Evolutionary conservation across 2,113 vertebrate species (phyloP), one percentile per base, ranked within the genome.

Genomic region (Capreolus pygargus): DNA sequence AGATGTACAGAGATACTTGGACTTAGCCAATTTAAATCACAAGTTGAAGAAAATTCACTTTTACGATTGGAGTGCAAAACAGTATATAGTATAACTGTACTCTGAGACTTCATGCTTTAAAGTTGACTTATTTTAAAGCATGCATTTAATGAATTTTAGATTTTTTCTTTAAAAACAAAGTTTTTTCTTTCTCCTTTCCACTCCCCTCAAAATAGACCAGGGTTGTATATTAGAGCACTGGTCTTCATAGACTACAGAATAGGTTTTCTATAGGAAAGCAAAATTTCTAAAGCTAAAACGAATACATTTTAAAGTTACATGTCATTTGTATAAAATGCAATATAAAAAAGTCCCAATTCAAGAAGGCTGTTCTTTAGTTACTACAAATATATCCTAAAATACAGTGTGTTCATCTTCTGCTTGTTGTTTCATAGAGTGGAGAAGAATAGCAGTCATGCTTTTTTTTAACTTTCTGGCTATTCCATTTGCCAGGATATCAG

Each of bases 221-320:
- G 52, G 23, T 94, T 90, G 64, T 92, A 7, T 83, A 30, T 83
- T 89, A 39, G 61, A 23, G 52, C 30, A 60, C 30, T 70, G 43
- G 54, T 76, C 61, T 95, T 90, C 28, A 33, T 58, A 54, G 21
- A 96, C 50, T 82, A 76, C 28, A 95, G 70, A 89, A 33, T 74
- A 70, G 5, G 28, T 86, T 94, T 96, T 95, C 39, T 92, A 47
- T 90, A 54, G 67, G 93, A 94, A 96, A 58, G 23, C 19, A 82
- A 43, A 67, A 25, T 67, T 94, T 84, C 30, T 91, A 78, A 90
- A 89, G 21, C 16, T 95, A 58, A 96, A 95, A 64, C 39, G 94
- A 54, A 47, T 74, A 36, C 27, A 93, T 83, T 89, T 94, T 86
- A 95, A 94, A 74, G 36, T 94, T 94, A 91, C 92, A 36, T 89